Base-by-base conservation (phyloP, 2,888 invertebrate genomes). In the Linnaemya tessellans region DNA sequence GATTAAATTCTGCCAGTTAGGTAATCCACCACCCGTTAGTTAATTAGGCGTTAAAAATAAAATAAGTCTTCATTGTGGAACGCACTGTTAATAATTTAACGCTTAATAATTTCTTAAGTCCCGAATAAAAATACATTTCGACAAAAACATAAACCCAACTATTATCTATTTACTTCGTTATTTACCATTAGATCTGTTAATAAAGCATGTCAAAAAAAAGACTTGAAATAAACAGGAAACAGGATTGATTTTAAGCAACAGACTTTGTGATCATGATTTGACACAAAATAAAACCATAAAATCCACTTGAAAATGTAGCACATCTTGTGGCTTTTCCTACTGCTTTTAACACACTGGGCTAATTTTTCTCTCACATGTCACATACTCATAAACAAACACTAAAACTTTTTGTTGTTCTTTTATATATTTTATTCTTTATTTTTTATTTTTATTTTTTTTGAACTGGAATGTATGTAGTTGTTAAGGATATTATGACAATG, bases 401-500 rank as follows among this genome's bases (percentile, higher is more conserved):
- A 25, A 51, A 60, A 68, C 38, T 67, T 49, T 30, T 73, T 62
- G 35, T 78, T 43, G n/a, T 9, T 78, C 43, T 10, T 38, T n/a
- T 15, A 20, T 51, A 5, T 43, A 10, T 51, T 3, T 64, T n/a
- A n/a, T n/a, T n/a, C n/a, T n/a, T n/a, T n/a, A n/a, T n/a, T n/a
- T n/a, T n/a, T n/a, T n/a, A n/a, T n/a, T n/a, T n/a, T n/a, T n/a
- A 10, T 20, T 38, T 46, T 20, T 54, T 25, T 13, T 18, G 10
- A 43, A 65, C 51, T 70, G 58, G 58, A 80, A 80, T 74, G 58
- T 43, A 80, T 74, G 58, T 43, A 54, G 54, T 75, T 75, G 71
- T 78, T 83, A 83, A 83, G 83, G 83, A 83, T 83, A 83, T 35
- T 71, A 67, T 83, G 82, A 83, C 82, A 82, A 71, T 20, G 22